Conservation (phyloP, 2,797 vertebrate species). For the Malacoraja senta region DNA sequence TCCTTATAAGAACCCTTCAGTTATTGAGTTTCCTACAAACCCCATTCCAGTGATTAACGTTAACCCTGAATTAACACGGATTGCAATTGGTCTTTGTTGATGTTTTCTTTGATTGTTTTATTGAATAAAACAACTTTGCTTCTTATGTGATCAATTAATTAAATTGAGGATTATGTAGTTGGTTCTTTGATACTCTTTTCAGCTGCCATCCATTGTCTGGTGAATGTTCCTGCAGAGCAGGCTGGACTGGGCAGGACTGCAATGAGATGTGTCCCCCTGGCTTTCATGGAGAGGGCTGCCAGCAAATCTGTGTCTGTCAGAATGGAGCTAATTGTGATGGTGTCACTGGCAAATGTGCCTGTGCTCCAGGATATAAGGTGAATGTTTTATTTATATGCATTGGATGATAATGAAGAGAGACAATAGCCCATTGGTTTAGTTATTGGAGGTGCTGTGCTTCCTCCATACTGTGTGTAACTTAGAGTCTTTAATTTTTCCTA, state of each 20-base stretch:
- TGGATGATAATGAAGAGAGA: background rate
- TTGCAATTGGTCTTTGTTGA: background rate
- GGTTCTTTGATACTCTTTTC: constrained; percentile 3
- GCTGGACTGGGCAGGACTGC: constrained; percentile 90
- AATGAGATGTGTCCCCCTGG: constrained; percentile 84
- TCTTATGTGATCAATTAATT: background rate
- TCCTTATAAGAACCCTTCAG: background rate
- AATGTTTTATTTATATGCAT: constrained; percentile 42
- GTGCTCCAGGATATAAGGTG: constrained; percentile 87
- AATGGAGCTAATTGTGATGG: constrained; percentile 88
- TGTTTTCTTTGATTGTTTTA: constrained; percentile 4
- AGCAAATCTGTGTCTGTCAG: constrained; percentile 73
- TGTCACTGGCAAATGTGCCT: constrained; percentile 75
- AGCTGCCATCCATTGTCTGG: constrained; percentile 96
- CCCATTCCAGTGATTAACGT: background rate
- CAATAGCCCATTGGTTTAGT: background rate
- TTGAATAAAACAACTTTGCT: background rate
- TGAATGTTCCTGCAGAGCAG: constrained; percentile 82
- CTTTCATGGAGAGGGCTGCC: constrained; percentile 78
- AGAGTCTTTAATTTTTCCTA: background rate
- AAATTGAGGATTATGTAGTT: background rate
- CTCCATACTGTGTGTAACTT: background rate
- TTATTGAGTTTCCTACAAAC: background rate
- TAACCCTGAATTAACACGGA: background rate
- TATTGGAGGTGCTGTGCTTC: background rate